A percentile compares a stretch with the other conserved stretches of the same genome.
phyloP scores from a whole-genome alignment of 1,140 invertebrate species.

The Calycopis cecrops region DNA sequence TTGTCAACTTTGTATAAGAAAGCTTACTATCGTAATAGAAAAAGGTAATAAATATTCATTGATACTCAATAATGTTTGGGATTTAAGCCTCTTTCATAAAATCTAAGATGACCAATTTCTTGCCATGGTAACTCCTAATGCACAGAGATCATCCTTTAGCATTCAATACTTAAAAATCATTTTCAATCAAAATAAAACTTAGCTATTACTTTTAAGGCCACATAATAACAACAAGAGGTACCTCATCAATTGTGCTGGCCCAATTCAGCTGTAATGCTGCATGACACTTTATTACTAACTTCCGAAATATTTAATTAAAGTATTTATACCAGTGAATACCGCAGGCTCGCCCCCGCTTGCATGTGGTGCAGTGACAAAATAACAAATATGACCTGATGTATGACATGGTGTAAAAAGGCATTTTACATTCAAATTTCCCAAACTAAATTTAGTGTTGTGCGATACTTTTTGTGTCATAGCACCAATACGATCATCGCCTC shows the following conservation, averaged over 20 bases:
- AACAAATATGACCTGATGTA: conserved; percentile 96
- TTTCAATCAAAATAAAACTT: conserved; percentile 84
- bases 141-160: no score
- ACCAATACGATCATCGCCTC: conserved; percentile 92
- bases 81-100: no score
- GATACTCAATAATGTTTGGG: no score
- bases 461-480: conserved; percentile 83
- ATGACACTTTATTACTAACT: conserved; percentile 85
- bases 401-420: conserved; percentile 97
- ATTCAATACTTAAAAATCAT: no score
- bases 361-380: conserved; percentile 80
- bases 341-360: conserved; percentile 77
- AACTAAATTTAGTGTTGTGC: conserved; percentile 81
- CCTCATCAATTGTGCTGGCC: no score
- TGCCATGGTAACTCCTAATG: no score
- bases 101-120: no score
- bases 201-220: no score
- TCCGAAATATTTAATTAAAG: conserved; percentile 17
- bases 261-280: conserved; percentile 83
- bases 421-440: conserved; percentile 86
- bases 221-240: no score
- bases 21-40: no score
- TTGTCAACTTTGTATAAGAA: no score
- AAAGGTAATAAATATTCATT: no score
- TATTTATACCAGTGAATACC: conserved; percentile 96